A percentile compares a stretch with the other conserved stretches of the same genome.
Evolutionary conservation across 2,888 invertebrate species (phyloP).

Genomic region (Tuta absoluta): DNA sequence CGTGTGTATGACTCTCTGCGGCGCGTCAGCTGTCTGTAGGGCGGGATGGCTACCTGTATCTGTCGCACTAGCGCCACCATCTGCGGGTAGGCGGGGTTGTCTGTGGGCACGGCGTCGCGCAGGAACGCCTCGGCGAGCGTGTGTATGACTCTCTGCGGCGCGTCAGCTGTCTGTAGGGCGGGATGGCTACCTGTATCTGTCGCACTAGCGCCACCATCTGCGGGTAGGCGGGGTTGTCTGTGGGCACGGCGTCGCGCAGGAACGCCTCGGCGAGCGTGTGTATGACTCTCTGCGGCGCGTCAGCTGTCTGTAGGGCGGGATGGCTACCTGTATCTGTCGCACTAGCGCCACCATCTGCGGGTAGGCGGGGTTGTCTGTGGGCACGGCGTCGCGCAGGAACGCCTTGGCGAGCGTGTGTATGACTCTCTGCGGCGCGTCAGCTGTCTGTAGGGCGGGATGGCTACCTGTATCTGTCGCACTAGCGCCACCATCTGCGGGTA

Average conservation of each 20-base stretch:
- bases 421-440: slow-evolving; percentile 93
- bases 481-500: slow-evolving; percentile 91
- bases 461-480: slow-evolving; percentile 92
- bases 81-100: slow-evolving; percentile 87
- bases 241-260: slow-evolving; percentile 89
- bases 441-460: slow-evolving; percentile 89
- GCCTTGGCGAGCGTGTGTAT: slow-evolving; percentile 95
- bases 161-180: slow-evolving; percentile 90
- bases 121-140: slow-evolving; percentile 95
- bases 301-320: slow-evolving; percentile 91
- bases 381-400: slow-evolving; percentile 91
- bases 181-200: slow-evolving; percentile 93
- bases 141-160: slow-evolving; percentile 92
- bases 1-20: slow-evolving; percentile 92
- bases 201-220: slow-evolving; percentile 92
- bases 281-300: slow-evolving; percentile 93
- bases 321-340: slow-evolving; percentile 92
- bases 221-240: slow-evolving; percentile 86
- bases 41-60: slow-evolving; percentile 88
- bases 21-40: slow-evolving; percentile 92
- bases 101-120: slow-evolving; percentile 89
- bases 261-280: slow-evolving; percentile 95
- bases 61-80: slow-evolving; percentile 93
- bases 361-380: slow-evolving; percentile 86
- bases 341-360: slow-evolving; percentile 92